Conservation (phyloP, 2,113 vertebrate species). For the Poicephalus gulielmi region DNA sequence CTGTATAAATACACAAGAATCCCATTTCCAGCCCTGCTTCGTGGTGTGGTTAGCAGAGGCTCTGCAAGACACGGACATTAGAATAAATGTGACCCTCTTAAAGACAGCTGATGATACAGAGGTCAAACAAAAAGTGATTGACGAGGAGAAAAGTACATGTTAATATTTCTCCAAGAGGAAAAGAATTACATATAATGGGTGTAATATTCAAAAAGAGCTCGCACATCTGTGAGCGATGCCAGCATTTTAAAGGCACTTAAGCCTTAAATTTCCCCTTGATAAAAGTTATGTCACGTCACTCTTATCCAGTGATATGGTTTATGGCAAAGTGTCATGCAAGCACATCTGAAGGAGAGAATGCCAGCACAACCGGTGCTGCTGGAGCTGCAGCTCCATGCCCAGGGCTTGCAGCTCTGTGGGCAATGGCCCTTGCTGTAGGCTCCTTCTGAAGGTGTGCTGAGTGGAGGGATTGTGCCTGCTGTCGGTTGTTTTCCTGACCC, state of each 20-base stretch:
- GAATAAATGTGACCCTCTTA: not conserved
- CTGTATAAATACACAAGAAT: accelerated
- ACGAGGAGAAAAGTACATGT: conserved; percentile 36
- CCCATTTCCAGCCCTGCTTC: not conserved
- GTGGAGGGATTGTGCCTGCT: accelerated
- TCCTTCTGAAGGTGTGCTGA: not conserved
- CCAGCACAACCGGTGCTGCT: not conserved
- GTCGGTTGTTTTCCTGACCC: accelerated
- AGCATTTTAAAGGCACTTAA: conserved; percentile 68
- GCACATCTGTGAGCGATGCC: conserved; percentile 24
- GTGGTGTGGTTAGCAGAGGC: not conserved
- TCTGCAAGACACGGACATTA: not conserved
- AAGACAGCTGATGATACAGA: not conserved
- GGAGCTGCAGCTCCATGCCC: not conserved
- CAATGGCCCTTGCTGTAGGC: accelerated
- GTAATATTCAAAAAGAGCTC: conserved; percentile 35
- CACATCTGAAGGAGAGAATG: not conserved
- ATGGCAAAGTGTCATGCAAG: conserved; percentile 8
- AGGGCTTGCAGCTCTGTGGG: not conserved
- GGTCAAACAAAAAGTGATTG: conserved; percentile 24
- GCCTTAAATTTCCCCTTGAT: conserved; percentile 56
- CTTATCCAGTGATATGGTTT: not conserved
- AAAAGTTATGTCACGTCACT: conserved; percentile 46
- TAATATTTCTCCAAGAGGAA: conserved; percentile 50
- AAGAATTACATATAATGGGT: conserved; percentile 58